A percentile compares a stretch with the other conserved stretches of the same genome.
Evolutionary conservation across 2,797 vertebrate species (phyloP).

Genomic region (Sebastes goodei): DNA sequence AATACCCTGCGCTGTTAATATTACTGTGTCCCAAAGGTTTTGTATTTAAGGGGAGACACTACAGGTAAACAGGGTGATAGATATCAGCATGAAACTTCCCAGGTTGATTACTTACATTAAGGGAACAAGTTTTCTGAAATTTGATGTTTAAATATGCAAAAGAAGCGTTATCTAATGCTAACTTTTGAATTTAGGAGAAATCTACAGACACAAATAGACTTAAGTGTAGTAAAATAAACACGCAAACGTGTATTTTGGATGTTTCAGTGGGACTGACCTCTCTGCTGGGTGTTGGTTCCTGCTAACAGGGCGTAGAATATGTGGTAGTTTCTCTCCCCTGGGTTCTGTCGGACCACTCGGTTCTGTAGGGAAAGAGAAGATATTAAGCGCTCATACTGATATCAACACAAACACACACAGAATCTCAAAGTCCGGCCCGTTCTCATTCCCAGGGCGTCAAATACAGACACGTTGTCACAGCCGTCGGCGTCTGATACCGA

Average conservation of each 20-base stretch:
- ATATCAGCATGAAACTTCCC: too few species aligned
- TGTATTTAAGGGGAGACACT: background rate
- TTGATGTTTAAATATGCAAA: too few species aligned
- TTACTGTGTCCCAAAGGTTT: background rate
- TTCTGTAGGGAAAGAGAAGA: slow-evolving; percentile 80
- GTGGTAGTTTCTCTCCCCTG: slow-evolving; percentile 97
- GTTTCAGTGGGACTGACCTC: slow-evolving; percentile 79
- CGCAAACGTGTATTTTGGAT: too few species aligned
- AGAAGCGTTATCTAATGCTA: too few species aligned
- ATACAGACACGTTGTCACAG: too few species aligned
- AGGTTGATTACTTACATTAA: too few species aligned
- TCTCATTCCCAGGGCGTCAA: too few species aligned
- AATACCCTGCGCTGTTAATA: background rate
- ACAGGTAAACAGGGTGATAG: background rate
- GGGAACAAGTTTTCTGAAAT: too few species aligned
- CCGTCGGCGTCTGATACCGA: too few species aligned
- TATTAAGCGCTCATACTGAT: rapidly evolving
- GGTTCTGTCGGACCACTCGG: slow-evolving; percentile 96
- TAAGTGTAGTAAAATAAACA: too few species aligned
- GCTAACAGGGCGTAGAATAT: slow-evolving; percentile 96
- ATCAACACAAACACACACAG: background rate
- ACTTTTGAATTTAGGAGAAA: too few species aligned
- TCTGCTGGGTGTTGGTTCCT: slow-evolving; percentile 88
- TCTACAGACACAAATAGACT: too few species aligned
- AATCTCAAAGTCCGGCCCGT: background rate